Conservation (phyloP, 2,888 invertebrate species). For the Drosophila birchii region DNA sequence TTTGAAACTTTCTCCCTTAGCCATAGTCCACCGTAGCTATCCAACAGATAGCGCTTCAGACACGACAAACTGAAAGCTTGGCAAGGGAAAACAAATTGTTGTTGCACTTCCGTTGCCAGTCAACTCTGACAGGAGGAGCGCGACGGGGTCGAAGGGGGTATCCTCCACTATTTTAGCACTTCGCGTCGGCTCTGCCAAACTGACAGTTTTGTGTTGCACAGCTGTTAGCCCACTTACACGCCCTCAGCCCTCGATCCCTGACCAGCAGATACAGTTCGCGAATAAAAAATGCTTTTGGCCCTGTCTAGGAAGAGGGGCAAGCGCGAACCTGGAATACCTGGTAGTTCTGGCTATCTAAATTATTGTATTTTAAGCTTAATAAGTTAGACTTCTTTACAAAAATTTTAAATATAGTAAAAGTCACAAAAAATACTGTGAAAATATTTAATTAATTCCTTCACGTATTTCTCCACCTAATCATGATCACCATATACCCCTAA, state of each 20-base stretch:
- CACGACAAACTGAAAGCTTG: slow-evolving; percentile 40
- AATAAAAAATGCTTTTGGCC: slow-evolving; percentile 24
- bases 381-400: too few species aligned
- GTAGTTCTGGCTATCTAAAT: not conserved
- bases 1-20: slow-evolving; percentile 1
- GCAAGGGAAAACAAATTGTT: slow-evolving; percentile 55
- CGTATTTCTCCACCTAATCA: not conserved
- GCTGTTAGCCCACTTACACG: slow-evolving; percentile 35
- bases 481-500: not conserved
- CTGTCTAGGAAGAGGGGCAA: slow-evolving; percentile 29
- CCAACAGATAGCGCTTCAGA: slow-evolving; percentile 27
- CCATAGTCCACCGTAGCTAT: slow-evolving; percentile 32
- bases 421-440: too few species aligned
- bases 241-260: slow-evolving; percentile 12
- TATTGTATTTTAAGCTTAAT: too few species aligned
- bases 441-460: too few species aligned
- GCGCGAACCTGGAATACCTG: not conserved
- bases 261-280: slow-evolving; percentile 45
- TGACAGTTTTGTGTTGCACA: slow-evolving; percentile 75
- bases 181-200: slow-evolving; percentile 52
- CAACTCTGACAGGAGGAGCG: slow-evolving; percentile 44
- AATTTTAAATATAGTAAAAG: too few species aligned
- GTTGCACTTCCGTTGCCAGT: slow-evolving; percentile 64
- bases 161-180: slow-evolving; percentile 51
- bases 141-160: slow-evolving; percentile 40